Evolutionary conservation across 2,888 invertebrate genomes (phyloP), one percentile per base, ranked within the genome.

Genomic region (Heliconius erato): DNA sequence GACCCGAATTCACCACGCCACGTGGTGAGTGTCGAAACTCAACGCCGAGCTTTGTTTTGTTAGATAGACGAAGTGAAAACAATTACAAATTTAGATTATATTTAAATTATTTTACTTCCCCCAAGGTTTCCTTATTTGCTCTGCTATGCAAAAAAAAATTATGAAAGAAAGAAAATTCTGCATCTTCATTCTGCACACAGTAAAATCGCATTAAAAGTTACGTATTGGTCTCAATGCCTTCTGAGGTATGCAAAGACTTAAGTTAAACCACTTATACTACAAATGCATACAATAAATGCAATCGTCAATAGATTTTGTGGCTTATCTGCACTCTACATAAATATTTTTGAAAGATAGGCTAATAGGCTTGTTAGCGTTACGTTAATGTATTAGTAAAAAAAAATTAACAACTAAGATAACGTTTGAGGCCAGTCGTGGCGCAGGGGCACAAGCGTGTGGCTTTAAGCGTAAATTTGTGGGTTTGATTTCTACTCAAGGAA

Each of bases 181-280:
- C 54, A 54, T 54, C 54, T 40, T 40, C 11, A 40, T 40, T 40
- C 9, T 40, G 40, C 11, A 54, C 7, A 23, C 54, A 9, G 54
- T 54, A 54, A 54, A 54, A 54, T 54, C 54, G 54, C 23, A 54
- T 54, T 54, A 19, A 54, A 19, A 54, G 54, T 54, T 54, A 54
- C 54, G 28, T 74, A 80, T 67, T 32, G 19, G 54, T 12, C 23
- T 23, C 74, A 44, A 54, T 35, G 26, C 54, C 35, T 80, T 59
- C 65, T 40, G 32, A 74, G 54, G 68, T 74, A 54, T 76, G 26
- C 26, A 32, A 26, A 68, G 68, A 76, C 32, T 74, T 74, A 63
- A 72, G 63, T 40, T 74, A 67, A 79, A 72, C 59, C 72, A 26
- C 35, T 59, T 72, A 40, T 44, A 67, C 35, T 28, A 40, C 14